These are phyloP conservation scores for Oreochromis mossambicus DNA, from an alignment of 2,797 vertebrate species.

Conservation along the genomic window DNA sequence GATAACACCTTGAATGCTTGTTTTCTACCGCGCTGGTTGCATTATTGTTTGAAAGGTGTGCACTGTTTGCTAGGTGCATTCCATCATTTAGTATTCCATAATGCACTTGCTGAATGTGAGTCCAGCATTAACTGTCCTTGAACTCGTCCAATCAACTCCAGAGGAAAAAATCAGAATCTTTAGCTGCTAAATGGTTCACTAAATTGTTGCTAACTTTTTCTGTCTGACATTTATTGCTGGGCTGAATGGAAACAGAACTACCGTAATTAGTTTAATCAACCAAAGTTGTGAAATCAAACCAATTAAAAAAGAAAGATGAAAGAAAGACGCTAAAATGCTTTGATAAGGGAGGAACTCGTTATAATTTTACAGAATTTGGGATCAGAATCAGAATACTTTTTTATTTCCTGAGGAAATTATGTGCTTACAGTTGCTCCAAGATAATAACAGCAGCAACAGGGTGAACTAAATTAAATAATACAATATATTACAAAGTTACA, in stretches of 20 bases:
- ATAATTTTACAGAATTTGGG: background rate
- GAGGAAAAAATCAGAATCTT: background rate
- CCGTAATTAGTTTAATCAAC: background rate
- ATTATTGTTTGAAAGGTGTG: slow-evolving; percentile 18
- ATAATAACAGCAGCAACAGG: background rate
- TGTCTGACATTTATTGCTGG: background rate
- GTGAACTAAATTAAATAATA: background rate
- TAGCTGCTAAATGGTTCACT: background rate
- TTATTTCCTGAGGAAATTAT: background rate
- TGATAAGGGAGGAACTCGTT: background rate
- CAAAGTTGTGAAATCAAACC: background rate
- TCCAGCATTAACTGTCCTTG: background rate
- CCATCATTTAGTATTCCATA: background rate
- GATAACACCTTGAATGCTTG: background rate
- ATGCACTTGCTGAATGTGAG: background rate
- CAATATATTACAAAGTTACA: background rate
- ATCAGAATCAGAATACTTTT: background rate
- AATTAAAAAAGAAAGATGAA: background rate
- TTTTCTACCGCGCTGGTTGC: background rate
- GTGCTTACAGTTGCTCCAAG: background rate
- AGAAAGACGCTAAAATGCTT: background rate
- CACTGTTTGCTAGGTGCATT: background rate
- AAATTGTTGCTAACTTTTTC: background rate
- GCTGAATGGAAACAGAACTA: background rate
- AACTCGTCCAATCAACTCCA: background rate